phyloP scores from a whole-genome alignment of 1,140 invertebrate species.

The Andrena cerasifolii region DNA sequence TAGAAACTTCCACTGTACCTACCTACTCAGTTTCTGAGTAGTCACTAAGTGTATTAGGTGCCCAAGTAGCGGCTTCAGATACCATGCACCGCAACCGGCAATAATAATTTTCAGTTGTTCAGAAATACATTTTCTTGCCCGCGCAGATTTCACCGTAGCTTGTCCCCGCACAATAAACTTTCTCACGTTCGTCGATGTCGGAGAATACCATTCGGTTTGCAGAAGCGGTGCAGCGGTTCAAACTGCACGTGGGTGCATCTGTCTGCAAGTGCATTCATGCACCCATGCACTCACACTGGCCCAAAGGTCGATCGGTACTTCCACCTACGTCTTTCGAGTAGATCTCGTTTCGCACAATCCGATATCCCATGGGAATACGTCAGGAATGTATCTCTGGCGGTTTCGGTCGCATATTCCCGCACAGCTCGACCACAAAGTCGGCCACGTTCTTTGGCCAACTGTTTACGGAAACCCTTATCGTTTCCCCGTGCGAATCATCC shows the following conservation, averaged over 20 bases:
- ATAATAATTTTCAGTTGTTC: background rate
- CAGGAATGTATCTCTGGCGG: slow-evolving; percentile 8
- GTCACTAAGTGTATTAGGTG: too few species aligned
- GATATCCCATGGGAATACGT: slow-evolving; percentile 35
- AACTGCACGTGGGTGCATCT: background rate
- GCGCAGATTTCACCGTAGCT: background rate
- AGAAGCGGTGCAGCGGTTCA: background rate
- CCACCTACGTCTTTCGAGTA: slow-evolving; percentile 34
- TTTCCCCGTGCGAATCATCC: slow-evolving; percentile 27
- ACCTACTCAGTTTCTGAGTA: too few species aligned
- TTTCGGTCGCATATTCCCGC: slow-evolving; percentile 14
- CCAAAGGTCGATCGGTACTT: slow-evolving; percentile 30
- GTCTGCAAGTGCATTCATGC: slow-evolving; percentile 18
- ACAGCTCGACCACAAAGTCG: slow-evolving; percentile 16
- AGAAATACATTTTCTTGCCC: background rate
- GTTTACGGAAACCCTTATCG: slow-evolving; percentile 38
- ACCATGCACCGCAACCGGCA: background rate
- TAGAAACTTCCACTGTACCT: too few species aligned
- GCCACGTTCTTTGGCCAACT: slow-evolving; percentile 4
- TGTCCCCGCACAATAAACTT: background rate
- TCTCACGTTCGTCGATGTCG: background rate
- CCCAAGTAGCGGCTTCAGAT: too few species aligned
- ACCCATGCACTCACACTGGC: background rate
- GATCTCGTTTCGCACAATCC: slow-evolving; percentile 25
- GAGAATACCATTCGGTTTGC: background rate